phyloP scores from a whole-genome alignment of 2,888 invertebrate species.

The Caenorhabditis sp. region DNA sequence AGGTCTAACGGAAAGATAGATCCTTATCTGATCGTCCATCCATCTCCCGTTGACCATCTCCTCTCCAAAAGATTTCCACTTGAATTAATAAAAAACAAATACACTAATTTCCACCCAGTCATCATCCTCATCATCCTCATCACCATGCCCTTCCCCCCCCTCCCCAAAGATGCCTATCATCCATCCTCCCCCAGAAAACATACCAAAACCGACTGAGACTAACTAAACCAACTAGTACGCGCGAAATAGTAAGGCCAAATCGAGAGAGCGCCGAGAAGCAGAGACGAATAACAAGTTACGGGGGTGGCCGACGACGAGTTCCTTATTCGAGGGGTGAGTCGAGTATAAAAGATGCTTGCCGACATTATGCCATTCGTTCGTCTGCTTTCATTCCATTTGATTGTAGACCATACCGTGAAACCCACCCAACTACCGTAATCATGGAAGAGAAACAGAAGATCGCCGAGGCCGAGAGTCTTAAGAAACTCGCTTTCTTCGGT shows the following conservation, averaged over 20 bases:
- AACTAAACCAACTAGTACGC: conserved; percentile 22
- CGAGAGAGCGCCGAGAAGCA: not conserved
- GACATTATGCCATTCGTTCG: conserved; percentile 54
- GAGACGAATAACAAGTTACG: conserved; percentile 46
- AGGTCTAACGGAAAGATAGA: not conserved
- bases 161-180: conserved; percentile 35
- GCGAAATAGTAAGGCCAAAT: not conserved
- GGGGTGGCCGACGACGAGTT: conserved; percentile 31
- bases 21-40: not conserved
- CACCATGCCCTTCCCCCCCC: conserved; percentile 7
- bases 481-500: conserved; percentile 80
- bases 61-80: conserved; percentile 9
- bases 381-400: conserved; percentile 38
- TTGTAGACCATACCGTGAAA: conserved; percentile 18
- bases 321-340: not conserved
- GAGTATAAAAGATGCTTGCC: conserved; percentile 28
- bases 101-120: conserved; percentile 1
- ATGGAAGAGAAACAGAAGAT: conserved; percentile 75
- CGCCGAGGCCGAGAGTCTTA: conserved; percentile 78
- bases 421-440: conserved; percentile 1
- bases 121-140: conserved; percentile 6
- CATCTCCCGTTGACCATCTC: not conserved
- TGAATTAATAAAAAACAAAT: conserved; percentile 29
- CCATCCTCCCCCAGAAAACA: not conserved
- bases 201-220: conserved; percentile 16